Evolutionary conservation across 2,113 vertebrate genomes (phyloP).

Genomic region (Petroica traversi): DNA sequence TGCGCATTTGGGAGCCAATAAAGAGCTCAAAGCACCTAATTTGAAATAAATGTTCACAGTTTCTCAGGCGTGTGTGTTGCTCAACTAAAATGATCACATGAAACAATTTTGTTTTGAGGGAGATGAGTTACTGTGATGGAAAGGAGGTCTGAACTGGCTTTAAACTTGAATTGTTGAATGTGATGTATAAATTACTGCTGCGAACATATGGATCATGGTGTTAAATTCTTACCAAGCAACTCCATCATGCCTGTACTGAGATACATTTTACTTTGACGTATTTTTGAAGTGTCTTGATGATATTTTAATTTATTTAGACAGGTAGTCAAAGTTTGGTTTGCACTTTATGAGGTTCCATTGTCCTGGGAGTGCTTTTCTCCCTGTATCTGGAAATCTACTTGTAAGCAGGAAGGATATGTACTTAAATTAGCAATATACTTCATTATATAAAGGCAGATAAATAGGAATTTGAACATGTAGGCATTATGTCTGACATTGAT

Average conservation of each 20-base stretch:
- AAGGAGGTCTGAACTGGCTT: not conserved
- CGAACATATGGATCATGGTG: not conserved
- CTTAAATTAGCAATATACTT: not conserved
- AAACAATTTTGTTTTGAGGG: not conserved
- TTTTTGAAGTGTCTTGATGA: not conserved
- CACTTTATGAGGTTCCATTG: not conserved
- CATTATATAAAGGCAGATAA: slow-evolving; percentile 16
- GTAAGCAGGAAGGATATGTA: not conserved
- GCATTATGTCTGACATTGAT: slow-evolving; percentile 41
- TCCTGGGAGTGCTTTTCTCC: not conserved
- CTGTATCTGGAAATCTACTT: not conserved
- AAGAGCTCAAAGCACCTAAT: not conserved
- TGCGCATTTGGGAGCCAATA: not conserved
- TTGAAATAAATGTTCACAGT: not conserved
- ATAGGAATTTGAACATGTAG: not conserved
- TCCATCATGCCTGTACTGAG: not conserved
- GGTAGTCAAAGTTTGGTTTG: not conserved
- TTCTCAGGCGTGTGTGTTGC: not conserved
- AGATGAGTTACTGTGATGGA: not conserved
- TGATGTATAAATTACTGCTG: not conserved
- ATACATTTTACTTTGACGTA: not conserved
- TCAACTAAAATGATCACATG: not conserved
- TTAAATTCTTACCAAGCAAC: not conserved
- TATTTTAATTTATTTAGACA: not conserved
- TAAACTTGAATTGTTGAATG: not conserved